Conservation (phyloP, 2,888 invertebrate species). For the Rhagophthalmus giganteus region DNA sequence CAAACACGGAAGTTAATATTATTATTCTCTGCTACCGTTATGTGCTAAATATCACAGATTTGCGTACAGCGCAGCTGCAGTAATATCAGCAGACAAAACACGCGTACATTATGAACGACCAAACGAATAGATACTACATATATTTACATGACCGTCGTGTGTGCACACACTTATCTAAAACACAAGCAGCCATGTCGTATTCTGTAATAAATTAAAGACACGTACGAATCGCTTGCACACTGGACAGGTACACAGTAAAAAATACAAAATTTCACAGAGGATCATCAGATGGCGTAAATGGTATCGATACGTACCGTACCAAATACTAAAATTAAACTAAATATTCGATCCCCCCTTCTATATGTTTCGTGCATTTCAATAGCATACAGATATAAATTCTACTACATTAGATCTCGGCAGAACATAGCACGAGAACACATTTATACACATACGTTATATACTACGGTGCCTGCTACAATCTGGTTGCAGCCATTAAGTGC, state of each 20-base stretch:
- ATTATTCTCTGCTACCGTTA: constrained; percentile 57
- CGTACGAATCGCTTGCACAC: constrained; percentile 49
- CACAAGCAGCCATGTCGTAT: constrained; percentile 49
- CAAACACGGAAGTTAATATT: constrained; percentile 53
- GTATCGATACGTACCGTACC: constrained; percentile 38
- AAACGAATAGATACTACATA: constrained; percentile 42
- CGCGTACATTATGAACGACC: constrained; percentile 46
- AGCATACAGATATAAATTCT: constrained; percentile 68
- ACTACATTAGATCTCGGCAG: constrained; percentile 36
- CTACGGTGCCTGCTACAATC: constrained; percentile 32
- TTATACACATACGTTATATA: constrained; percentile 40
- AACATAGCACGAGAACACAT: constrained; percentile 35
- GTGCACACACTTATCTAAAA: constrained; percentile 33
- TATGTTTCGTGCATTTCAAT: constrained; percentile 88
- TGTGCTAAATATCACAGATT: constrained; percentile 57
- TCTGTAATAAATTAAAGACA: constrained; percentile 39
- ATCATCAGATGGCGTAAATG: constrained; percentile 34
- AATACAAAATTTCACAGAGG: constrained; percentile 49
- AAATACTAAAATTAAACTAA: constrained; percentile 47
- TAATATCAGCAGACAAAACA: constrained; percentile 47
- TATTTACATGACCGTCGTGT: constrained; percentile 36
- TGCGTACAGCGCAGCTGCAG: constrained; percentile 43
- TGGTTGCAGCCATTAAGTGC: constrained; percentile 31
- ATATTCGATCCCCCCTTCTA: constrained; percentile 71
- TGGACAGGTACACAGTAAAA: constrained; percentile 49